These are phyloP conservation scores for Oscheius sp. DNA, from an alignment of 2,888 invertebrate species.

Conservation along the genomic window DNA sequence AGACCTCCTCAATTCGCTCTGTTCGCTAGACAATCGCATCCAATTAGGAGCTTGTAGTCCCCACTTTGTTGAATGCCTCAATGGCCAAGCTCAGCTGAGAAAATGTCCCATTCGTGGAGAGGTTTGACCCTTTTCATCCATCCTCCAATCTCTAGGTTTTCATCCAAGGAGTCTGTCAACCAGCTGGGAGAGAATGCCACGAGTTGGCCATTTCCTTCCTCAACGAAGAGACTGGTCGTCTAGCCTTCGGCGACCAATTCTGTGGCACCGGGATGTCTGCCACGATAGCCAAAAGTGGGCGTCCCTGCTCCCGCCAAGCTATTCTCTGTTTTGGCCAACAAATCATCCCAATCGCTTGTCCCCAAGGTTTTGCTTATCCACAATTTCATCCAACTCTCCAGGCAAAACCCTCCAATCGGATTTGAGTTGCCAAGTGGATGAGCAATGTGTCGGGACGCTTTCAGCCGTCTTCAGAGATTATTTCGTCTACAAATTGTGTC, in stretches of 20 bases:
- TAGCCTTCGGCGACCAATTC: not conserved
- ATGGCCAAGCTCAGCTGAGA: not conserved
- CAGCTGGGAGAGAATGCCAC: conserved; percentile 3
- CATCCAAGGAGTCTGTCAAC: not conserved
- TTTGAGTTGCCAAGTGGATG: not conserved
- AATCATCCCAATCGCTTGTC: not conserved
- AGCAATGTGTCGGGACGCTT: not conserved
- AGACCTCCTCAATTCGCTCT: conserved; percentile 3
- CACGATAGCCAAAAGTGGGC: not conserved
- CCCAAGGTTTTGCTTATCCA: not conserved
- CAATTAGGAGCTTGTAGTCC: conserved; percentile 4
- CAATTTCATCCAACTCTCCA: not conserved
- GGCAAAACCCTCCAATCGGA: not conserved
- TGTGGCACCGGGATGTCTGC: not conserved
- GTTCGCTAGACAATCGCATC: not conserved
- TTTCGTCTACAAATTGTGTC: not conserved
- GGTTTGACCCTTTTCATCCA: not conserved
- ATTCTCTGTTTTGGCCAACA: not conserved
- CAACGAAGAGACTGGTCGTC: conserved; percentile 6
- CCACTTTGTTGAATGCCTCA: conserved; percentile 11
- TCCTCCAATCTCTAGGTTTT: not conserved
- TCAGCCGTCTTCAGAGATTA: not conserved
- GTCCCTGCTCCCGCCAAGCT: conserved; percentile 15
- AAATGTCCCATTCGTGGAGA: conserved; percentile 19
- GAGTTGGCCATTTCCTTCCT: conserved; percentile 10